phyloP scores from a whole-genome alignment of 2,888 invertebrate genomes.

The Dyspetes luteomarginatus region DNA sequence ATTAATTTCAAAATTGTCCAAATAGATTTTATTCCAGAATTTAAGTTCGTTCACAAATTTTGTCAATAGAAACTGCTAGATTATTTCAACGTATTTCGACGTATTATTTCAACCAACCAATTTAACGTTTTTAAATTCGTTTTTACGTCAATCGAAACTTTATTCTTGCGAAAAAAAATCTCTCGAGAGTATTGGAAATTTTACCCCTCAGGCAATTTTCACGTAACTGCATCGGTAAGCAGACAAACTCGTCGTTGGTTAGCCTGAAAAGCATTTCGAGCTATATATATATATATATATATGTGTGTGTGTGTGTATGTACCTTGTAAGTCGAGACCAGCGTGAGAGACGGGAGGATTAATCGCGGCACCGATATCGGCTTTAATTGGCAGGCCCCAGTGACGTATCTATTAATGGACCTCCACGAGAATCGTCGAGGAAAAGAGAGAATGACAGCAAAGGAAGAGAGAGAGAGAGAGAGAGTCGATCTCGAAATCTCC shows the following conservation, averaged over 20 bases:
- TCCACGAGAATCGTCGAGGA: constrained; percentile 54
- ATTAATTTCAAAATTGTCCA: too few relatives aligned
- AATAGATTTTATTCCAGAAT: too few relatives aligned
- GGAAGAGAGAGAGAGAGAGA: constrained; percentile 17
- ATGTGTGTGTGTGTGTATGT: constrained; percentile 13
- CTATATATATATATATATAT: constrained; percentile 17
- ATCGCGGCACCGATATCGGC: constrained; percentile 74
- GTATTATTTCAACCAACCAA: constrained; percentile 16
- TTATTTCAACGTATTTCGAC: too few relatives aligned
- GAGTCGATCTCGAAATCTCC: constrained; percentile 3
- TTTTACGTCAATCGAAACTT: constrained; percentile 35
- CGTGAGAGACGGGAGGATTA: constrained; percentile 72
- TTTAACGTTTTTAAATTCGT: constrained; percentile 27
- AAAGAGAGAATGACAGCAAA: neutral
- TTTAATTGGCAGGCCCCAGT: constrained; percentile 78
- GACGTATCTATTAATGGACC: constrained; percentile 79
- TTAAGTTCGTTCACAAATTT: too few relatives aligned
- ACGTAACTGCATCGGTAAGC: constrained; percentile 22
- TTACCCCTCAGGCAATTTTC: constrained; percentile 21
- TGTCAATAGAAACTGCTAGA: too few relatives aligned
- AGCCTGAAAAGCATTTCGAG: neutral
- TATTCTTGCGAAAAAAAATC: neutral
- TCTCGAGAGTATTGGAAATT: constrained; percentile 11
- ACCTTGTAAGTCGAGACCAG: constrained; percentile 43
- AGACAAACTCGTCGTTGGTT: constrained; percentile 5